Base-by-base conservation (phyloP, 2,113 vertebrate species). In the Stigmatopora nigra region DNA sequence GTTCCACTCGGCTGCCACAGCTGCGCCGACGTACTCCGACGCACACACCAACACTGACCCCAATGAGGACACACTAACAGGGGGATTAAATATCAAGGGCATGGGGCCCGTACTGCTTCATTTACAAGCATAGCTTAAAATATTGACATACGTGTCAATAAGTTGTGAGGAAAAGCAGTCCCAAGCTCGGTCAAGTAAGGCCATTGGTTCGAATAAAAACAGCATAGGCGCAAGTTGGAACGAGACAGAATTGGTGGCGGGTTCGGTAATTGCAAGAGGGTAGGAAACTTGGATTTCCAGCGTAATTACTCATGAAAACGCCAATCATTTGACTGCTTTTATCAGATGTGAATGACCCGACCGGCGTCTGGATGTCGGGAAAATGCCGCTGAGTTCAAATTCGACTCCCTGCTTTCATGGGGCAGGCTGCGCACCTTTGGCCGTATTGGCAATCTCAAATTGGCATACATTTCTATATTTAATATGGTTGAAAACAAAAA, bases 11-110 rank as follows among this genome's bases (percentile, higher is more conserved):
- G 70, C 69, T 85, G 72, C 82, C 73, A 77, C 78, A 84, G 87
- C 84, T 81, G 83, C 88, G 87, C 87, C 84, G 85, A 84, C 69
- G 77, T 72, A 80, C 73, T 77, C 14, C 68, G 11, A 20, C 73
- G 64, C 76, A 48, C 70, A 82, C 75, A 19, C 57, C n/a, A 16
- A 59, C 38, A 48, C 68, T 87, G 83, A 86, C 85, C 84, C 72
- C 72, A 69, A 65, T 82, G 73, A 86, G 82, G 79, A 86, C 73
- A 64, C 74, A 52, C 47, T 69, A 75, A 71, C 69, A 68, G 64
- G 71, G 72, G 69, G 83, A 82, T 87, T 78, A 79, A 78, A 85
- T 85, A 83, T 82, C 82, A 53, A 58, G 75, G 74, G 76, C 74
- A 75, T 74, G 65, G 68, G 67, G 75, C 72, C 78, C 68, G 64